These are phyloP conservation scores for Xylophagus ater DNA, from an alignment of 2,888 invertebrate genomes.

Conservation along the genomic window DNA sequence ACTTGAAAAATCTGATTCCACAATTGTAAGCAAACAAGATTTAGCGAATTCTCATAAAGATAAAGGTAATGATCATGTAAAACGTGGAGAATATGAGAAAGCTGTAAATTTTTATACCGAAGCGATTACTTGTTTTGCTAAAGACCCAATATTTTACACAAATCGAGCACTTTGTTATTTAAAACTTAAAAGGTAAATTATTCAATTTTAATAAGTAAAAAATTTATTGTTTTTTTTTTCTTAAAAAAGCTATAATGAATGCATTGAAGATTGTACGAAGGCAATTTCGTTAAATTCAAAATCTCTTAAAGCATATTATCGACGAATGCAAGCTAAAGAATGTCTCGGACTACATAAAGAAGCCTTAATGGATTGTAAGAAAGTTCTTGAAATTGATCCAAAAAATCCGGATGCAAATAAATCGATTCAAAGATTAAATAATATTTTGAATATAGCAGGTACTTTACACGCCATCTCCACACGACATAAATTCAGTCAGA, in stretches of 20 bases:
- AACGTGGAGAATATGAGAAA: slow-evolving; percentile 65
- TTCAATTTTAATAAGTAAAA: background rate
- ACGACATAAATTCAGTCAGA: too few relatives aligned
- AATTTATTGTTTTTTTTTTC: slow-evolving; percentile 1
- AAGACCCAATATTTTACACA: slow-evolving; percentile 70
- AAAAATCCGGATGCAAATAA: slow-evolving; percentile 57
- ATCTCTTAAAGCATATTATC: slow-evolving; percentile 75
- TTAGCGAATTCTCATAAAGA: slow-evolving; percentile 28
- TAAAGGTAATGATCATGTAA: slow-evolving; percentile 73
- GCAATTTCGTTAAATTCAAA: slow-evolving; percentile 66
- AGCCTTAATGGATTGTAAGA: slow-evolving; percentile 59
- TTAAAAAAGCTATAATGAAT: slow-evolving; percentile 29
- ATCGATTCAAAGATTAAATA: slow-evolving; percentile 28
- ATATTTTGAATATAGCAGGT: too few relatives aligned
- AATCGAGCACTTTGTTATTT: slow-evolving; percentile 82
- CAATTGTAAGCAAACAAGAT: slow-evolving; percentile 4
- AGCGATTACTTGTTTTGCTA: slow-evolving; percentile 72
- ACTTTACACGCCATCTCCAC: too few relatives aligned
- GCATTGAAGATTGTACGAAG: slow-evolving; percentile 59
- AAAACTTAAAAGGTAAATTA: slow-evolving; percentile 61
- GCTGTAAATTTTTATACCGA: slow-evolving; percentile 79
- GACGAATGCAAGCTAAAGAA: slow-evolving; percentile 67
- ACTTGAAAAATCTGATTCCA: background rate
- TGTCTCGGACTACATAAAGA: slow-evolving; percentile 56
- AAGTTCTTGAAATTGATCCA: slow-evolving; percentile 65